A percentile compares a stretch with the other conserved stretches of the same genome.
Evolutionary conservation across 2,888 invertebrate genomes (phyloP).

Genomic region (Heterodera filipjevi): DNA sequence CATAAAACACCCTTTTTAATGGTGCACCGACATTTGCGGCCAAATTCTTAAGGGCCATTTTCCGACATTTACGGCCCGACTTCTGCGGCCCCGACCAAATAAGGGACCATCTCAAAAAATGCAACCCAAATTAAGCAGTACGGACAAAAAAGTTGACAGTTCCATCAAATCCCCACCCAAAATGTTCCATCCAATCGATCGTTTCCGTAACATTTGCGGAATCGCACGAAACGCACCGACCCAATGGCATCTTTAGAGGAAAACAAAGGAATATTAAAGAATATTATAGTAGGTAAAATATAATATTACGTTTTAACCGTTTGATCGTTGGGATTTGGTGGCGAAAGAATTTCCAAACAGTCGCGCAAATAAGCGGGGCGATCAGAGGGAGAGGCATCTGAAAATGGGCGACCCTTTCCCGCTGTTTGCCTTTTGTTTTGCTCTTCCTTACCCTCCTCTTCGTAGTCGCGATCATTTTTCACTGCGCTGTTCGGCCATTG

Average conservation of each 20-base stretch:
- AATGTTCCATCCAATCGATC: constrained; percentile 17
- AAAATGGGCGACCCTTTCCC: not conserved
- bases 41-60: too few species aligned
- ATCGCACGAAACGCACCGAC: constrained; percentile 19
- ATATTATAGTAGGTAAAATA: too few species aligned
- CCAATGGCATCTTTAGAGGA: constrained; percentile 1
- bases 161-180: constrained; percentile 27
- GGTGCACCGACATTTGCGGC: too few species aligned
- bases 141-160: too few species aligned
- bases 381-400: not conserved
- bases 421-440: too few species aligned
- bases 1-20: too few species aligned
- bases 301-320: not conserved
- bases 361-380: constrained; percentile 17
- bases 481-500: not conserved
- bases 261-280: not conserved
- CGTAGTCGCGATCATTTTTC: not conserved
- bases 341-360: constrained; percentile 11
- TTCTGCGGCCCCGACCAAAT: too few species aligned
- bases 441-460: not conserved
- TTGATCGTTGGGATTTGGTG: not conserved
- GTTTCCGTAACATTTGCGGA: constrained; percentile 11
- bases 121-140: too few species aligned
- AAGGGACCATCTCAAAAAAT: too few species aligned
- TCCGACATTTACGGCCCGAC: too few species aligned